These are phyloP conservation scores for Synanthedon formicaeformis DNA, from an alignment of 2,888 invertebrate genomes.

Conservation along the genomic window DNA sequence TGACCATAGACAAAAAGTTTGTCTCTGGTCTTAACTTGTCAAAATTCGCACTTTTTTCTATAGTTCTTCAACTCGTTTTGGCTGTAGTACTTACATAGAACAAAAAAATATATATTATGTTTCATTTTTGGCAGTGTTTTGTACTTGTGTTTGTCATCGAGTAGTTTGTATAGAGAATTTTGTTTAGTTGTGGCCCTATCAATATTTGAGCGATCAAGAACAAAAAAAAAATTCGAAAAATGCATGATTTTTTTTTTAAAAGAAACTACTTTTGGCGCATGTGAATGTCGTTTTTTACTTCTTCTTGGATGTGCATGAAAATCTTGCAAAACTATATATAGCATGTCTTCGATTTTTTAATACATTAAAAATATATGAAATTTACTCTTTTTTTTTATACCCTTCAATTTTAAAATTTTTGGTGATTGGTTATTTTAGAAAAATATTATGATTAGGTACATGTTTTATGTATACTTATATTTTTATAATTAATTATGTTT, in stretches of 20 bases:
- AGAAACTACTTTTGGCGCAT: slow-evolving; percentile 8
- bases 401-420: not conserved
- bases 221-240: slow-evolving; percentile 18
- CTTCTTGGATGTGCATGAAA: not conserved
- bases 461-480: not conserved
- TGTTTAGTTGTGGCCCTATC: slow-evolving; percentile 18
- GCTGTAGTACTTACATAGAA: too few relatives aligned
- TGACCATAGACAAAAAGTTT: slow-evolving; percentile 15
- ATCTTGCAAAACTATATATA: too few relatives aligned
- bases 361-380: slow-evolving; percentile 1
- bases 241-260: slow-evolving; percentile 21
- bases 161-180: not conserved
- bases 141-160: too few relatives aligned
- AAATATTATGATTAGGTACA: not conserved
- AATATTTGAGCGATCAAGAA: slow-evolving; percentile 59
- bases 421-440: not conserved
- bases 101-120: too few relatives aligned
- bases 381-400: not conserved
- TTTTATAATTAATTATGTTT: too few relatives aligned
- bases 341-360: not conserved
- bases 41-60: too few relatives aligned
- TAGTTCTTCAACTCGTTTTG: too few relatives aligned
- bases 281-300: slow-evolving; percentile 8
- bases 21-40: too few relatives aligned
- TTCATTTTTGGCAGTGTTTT: slow-evolving; percentile 5